Evolutionary conservation across 1,140 invertebrate genomes (phyloP).

Genomic region (Hyles euphorbiae): DNA sequence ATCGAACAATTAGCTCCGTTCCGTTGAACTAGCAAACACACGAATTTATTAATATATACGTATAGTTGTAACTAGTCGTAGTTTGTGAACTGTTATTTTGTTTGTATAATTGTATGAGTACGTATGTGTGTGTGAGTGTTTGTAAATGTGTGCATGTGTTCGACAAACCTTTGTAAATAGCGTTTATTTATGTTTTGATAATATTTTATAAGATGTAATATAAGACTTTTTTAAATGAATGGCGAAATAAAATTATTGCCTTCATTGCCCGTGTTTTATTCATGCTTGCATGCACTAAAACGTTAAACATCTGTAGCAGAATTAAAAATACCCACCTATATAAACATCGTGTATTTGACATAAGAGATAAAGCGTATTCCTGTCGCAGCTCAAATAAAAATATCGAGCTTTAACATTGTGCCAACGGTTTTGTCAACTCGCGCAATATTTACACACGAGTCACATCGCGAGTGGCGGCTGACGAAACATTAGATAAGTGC

Average conservation of each 20-base stretch:
- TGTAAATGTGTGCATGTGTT: conserved; percentile 14
- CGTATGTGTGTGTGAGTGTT: conserved; percentile 18
- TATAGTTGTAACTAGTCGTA: conserved; percentile 15
- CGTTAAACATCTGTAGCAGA: no score
- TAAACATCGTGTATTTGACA: no score
- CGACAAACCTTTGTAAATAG: conserved; percentile 6
- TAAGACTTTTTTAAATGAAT: conserved; percentile 24
- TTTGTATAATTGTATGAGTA: conserved; percentile 13
- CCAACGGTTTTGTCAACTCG: no score
- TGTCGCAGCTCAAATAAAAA: no score
- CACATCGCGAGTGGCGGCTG: no score
- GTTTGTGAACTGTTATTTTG: conserved; percentile 9
- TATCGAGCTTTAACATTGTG: no score
- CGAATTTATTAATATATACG: conserved; percentile 48
- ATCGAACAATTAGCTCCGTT: not conserved
- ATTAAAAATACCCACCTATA: no score
- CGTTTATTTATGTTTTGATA: conserved; percentile 32
- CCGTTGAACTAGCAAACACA: conserved; percentile 10
- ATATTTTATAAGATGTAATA: conserved; percentile 19
- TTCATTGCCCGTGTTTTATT: conserved; percentile 2
- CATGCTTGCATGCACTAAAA: no score
- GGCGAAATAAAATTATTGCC: conserved; percentile 28
- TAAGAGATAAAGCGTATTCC: no score
- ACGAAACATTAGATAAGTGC: no score
- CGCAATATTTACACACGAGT: no score